phyloP scores from a whole-genome alignment of 2,113 vertebrate species.

The Osmerus mordax region DNA sequence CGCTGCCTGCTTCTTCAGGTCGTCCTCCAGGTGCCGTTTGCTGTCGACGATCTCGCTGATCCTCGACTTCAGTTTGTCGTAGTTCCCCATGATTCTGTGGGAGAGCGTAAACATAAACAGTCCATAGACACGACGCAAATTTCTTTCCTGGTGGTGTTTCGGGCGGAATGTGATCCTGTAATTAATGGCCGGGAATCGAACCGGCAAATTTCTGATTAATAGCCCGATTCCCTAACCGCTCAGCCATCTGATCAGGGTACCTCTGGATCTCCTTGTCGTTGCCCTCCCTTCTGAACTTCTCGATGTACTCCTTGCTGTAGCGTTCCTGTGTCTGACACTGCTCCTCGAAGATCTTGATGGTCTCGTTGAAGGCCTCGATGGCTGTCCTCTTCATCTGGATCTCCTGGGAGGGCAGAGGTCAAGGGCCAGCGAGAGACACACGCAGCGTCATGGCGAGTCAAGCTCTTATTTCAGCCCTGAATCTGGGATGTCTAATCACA shows the following conservation, averaged over 20 bases:
- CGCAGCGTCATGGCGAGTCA: background rate
- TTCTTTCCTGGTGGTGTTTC: no score
- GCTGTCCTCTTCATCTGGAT: slow-evolving; percentile 99
- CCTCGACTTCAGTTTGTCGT: slow-evolving; percentile 95
- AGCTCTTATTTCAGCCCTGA: no score
- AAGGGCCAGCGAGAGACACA: background rate
- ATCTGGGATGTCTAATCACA: no score
- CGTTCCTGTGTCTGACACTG: slow-evolving; percentile 98
- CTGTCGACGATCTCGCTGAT: slow-evolving; percentile 98
- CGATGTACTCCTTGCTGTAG: slow-evolving; percentile 98
- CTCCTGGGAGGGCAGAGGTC: slow-evolving; percentile 68
- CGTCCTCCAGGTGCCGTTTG: slow-evolving; percentile 87
- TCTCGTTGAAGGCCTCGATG: slow-evolving; percentile 99
- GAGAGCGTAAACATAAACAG: background rate
- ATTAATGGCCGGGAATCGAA: no score
- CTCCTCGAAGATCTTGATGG: slow-evolving; percentile 99
- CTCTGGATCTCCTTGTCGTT: slow-evolving; percentile 99
- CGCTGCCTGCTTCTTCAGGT: slow-evolving; percentile 93
- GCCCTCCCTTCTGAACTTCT: slow-evolving; percentile 94
- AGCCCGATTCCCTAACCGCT: no score
- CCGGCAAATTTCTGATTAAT: no score
- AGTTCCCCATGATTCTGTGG: slow-evolving; percentile 94
- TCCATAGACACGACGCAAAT: no score
- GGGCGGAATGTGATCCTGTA: no score
- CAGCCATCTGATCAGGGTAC: slow-evolving; percentile 52